A percentile compares a stretch with the other conserved stretches of the same genome.
phyloP scores from a whole-genome alignment of 2,888 invertebrate species.

The Eupithecia insigniata region DNA sequence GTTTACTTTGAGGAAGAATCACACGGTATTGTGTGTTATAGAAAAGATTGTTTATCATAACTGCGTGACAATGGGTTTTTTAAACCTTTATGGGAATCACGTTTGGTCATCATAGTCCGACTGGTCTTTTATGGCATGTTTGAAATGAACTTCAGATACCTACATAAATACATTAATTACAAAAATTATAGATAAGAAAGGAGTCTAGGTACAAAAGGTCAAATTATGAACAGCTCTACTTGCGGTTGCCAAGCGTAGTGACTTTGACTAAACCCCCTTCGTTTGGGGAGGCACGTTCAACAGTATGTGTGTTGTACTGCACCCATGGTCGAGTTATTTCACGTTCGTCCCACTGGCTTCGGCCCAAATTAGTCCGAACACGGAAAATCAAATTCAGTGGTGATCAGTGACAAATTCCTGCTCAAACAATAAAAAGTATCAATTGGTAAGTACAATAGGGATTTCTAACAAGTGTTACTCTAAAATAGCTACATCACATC shows the following conservation, averaged over 20 bases:
- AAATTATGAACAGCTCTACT: too few species aligned
- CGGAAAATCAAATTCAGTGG: too few species aligned
- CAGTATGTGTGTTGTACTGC: too few species aligned
- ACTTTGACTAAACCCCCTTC: too few species aligned
- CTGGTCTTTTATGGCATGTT: not conserved
- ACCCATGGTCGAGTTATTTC: too few species aligned
- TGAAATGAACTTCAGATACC: not conserved
- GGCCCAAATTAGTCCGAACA: too few species aligned
- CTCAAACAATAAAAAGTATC: not conserved
- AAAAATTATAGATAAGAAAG: not conserved
- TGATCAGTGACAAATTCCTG: not conserved
- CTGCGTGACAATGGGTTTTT: conserved; percentile 32
- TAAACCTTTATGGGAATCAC: conserved; percentile 20
- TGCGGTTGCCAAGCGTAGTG: too few species aligned
- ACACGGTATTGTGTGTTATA: conserved; percentile 12
- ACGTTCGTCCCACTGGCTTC: too few species aligned
- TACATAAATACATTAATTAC: not conserved
- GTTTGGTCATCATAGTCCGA: not conserved
- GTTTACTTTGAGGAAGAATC: conserved; percentile 45
- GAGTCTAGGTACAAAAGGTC: too few species aligned
- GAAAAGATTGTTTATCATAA: conserved; percentile 39
- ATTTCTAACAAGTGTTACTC: conserved; percentile 9
- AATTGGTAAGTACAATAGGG: not conserved
- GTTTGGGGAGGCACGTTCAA: too few species aligned
- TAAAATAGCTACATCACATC: conserved; percentile 13